Evolutionary conservation across 2,797 vertebrate species (phyloP), one percentile per base, ranked within the genome.

Genomic region (Poecilia wingei): DNA sequence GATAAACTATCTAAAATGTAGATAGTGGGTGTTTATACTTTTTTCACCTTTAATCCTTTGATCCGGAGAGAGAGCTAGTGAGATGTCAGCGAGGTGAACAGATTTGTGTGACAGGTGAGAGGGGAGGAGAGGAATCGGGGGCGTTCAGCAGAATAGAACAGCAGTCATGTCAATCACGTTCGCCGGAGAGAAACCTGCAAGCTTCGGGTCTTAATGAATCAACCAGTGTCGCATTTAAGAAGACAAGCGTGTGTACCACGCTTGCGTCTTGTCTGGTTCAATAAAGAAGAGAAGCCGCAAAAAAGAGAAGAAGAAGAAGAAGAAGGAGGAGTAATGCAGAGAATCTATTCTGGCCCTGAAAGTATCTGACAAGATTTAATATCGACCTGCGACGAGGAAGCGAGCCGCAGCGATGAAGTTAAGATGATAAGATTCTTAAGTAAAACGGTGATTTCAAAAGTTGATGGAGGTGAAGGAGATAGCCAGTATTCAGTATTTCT

Each of bases 141-240:
- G 74, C 72, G 78, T 69, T 43, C 22, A 14, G 66, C 66, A 69
- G 51, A 77, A 77, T 66, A 78, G 75, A 78, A 46, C 79, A 87
- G 74, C 68, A 6, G 10, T 71, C 86, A 80, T 88, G 89, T 86
- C 93, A 92, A 73, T 92, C 90, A 90, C 51, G 53, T 82, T 83
- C 79, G 87, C 75, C 49, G 69, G 71, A 83, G 71, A 83, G 87
- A 87, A 89, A 92, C 88, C 69, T 45, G 22, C 71, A 66, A 71
- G 79, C 79, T 83, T 84, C 84, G 51, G 14, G 31, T 88, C 78
- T 86, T 90, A 90, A 93, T 90, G 90, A 89, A 89, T 84, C 75
- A 93, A 86, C 81, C 78, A 43, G 53, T 90, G 86, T 90, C 82
- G 76, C 74, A 49, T 88, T 86, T 80, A 84, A 87, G 71, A 85